Evolutionary conservation across 2,888 invertebrate species (phyloP).

Genomic region (Coremacera marginata): DNA sequence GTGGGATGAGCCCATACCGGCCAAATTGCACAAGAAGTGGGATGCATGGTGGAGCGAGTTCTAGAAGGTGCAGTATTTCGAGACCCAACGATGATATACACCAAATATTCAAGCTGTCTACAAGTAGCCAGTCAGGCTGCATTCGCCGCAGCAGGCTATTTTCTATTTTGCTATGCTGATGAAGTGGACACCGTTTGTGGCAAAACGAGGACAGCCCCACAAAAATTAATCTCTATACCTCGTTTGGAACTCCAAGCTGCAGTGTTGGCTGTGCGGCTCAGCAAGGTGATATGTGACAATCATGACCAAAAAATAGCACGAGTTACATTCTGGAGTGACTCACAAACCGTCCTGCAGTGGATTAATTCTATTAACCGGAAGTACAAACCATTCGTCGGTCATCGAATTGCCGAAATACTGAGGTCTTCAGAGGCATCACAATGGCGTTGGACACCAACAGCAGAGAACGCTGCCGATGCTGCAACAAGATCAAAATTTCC

Average conservation of each 20-base stretch:
- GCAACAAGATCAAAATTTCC: constrained; percentile 45
- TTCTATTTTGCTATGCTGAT: neutral
- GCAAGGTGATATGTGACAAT: neutral
- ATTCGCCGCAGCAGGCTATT: constrained; percentile 35
- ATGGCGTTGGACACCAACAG: too few relatives aligned
- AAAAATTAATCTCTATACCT: too few relatives aligned
- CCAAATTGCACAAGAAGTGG: neutral
- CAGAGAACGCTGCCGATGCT: constrained; percentile 49
- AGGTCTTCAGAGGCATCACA: constrained; percentile 21
- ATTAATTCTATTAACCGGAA: constrained; percentile 39
- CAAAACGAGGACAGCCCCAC: too few relatives aligned
- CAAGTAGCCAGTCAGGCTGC: constrained; percentile 26
- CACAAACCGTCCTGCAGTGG: constrained; percentile 41
- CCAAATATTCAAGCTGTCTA: too few relatives aligned
- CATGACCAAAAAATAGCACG: constrained; percentile 22
- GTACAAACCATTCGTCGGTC: constrained; percentile 51
- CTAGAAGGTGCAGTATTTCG: neutral
- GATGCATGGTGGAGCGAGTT: neutral
- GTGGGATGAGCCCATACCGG: too few relatives aligned
- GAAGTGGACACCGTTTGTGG: constrained; percentile 26
- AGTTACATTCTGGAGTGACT: constrained; percentile 40
- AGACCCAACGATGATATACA: too few relatives aligned
- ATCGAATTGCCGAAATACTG: constrained; percentile 50
- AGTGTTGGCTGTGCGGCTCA: too few relatives aligned
- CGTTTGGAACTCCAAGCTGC: too few relatives aligned